phyloP scores from a whole-genome alignment of 2,888 invertebrate genomes.

The Apamea anceps region DNA sequence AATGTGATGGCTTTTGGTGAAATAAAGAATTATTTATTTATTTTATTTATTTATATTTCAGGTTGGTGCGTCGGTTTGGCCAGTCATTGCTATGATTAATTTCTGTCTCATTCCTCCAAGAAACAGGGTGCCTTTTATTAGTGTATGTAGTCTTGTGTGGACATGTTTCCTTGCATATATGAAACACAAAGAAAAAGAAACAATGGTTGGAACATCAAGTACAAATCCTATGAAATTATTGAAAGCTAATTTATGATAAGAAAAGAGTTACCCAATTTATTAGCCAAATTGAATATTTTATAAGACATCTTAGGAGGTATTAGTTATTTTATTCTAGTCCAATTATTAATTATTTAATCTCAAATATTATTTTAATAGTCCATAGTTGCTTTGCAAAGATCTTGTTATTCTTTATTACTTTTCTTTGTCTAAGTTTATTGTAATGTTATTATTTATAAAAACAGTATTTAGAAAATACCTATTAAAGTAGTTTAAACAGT shows the following conservation, averaged over 20 bases:
- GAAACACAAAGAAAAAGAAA: slow-evolving; percentile 91
- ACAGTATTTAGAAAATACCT: slow-evolving; percentile 39
- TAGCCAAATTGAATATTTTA: slow-evolving; percentile 43
- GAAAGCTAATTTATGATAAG: slow-evolving; percentile 69
- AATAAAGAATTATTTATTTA: too few species aligned
- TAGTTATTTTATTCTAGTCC: slow-evolving; percentile 54
- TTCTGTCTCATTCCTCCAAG: slow-evolving; percentile 93
- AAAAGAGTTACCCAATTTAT: slow-evolving; percentile 27
- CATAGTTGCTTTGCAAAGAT: slow-evolving; percentile 32
- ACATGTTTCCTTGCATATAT: slow-evolving; percentile 95
- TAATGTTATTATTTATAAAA: slow-evolving; percentile 11
- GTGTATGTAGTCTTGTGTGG: slow-evolving; percentile 94
- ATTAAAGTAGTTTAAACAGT: not conserved
- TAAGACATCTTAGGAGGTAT: slow-evolving; percentile 27
- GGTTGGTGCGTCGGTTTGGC: slow-evolving; percentile 94
- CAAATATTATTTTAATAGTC: slow-evolving; percentile 56
- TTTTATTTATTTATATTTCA: too few species aligned
- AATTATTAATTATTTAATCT: slow-evolving; percentile 47
- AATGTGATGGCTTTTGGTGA: too few species aligned
- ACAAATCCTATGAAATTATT: slow-evolving; percentile 70
- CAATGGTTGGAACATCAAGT: slow-evolving; percentile 70
- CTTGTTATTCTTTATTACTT: slow-evolving; percentile 29
- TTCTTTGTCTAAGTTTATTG: too few species aligned
- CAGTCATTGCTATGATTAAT: slow-evolving; percentile 93
- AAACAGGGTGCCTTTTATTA: slow-evolving; percentile 94